A percentile compares a stretch with the other conserved stretches of the same genome.
These are phyloP conservation scores for Calidris pygmaea DNA, from an alignment of 2,113 vertebrate species.

Conservation along the genomic window DNA sequence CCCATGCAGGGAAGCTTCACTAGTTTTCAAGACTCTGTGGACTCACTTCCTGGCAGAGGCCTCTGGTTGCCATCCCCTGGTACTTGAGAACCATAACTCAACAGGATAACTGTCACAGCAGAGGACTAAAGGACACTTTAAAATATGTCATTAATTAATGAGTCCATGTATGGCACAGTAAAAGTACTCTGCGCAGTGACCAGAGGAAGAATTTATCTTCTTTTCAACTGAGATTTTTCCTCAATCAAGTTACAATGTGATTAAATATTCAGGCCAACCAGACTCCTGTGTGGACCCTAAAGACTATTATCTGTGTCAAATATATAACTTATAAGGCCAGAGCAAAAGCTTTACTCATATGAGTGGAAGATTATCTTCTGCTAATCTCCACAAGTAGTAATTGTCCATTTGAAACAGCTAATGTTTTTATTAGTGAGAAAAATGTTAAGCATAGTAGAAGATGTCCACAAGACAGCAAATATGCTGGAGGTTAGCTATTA, in stretches of 20 bases:
- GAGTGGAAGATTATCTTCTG: neutral
- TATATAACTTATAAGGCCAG: neutral
- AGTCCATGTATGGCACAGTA: neutral
- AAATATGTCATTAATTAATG: conserved; percentile 54
- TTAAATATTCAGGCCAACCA: neutral
- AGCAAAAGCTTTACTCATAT: neutral
- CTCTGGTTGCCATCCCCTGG: neutral
- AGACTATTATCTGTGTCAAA: neutral
- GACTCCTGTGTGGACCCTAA: neutral
- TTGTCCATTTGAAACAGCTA: neutral
- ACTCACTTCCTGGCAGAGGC: neutral
- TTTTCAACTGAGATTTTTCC: neutral
- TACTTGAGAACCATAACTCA: conserved; percentile 30
- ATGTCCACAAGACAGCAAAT: neutral
- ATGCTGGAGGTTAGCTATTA: neutral
- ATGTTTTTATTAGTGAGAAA: neutral
- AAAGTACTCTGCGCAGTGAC: neutral
- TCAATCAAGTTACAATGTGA: neutral
- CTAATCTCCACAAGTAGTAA: neutral
- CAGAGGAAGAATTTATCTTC: conserved; percentile 2
- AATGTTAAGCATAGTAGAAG: neutral
- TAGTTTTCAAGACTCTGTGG: neutral
- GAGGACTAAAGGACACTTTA: conserved; percentile 12
- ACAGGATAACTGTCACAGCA: neutral
- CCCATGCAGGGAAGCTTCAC: neutral